These are phyloP conservation scores for Mya arenaria DNA, from an alignment of 1,140 invertebrate genomes.

Conservation along the genomic window DNA sequence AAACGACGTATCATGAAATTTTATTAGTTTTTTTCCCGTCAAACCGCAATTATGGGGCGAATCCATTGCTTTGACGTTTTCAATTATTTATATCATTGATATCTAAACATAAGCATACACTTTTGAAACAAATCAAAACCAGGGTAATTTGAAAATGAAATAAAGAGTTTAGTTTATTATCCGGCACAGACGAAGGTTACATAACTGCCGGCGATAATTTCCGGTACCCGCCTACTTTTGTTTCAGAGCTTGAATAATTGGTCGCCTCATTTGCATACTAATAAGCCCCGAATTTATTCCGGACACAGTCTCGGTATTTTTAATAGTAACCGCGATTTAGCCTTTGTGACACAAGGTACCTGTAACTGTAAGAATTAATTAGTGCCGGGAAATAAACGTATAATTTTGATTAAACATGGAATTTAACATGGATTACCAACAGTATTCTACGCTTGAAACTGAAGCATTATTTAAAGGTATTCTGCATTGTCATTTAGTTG, in stretches of 20 bases:
- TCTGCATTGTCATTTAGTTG: too few relatives aligned
- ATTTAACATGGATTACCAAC: too few relatives aligned
- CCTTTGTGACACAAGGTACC: constrained; percentile 20
- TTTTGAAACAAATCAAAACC: too few relatives aligned
- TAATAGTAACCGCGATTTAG: constrained; percentile 33
- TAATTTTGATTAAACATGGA: constrained; percentile 61
- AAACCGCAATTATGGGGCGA: too few relatives aligned
- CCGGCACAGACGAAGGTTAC: too few relatives aligned
- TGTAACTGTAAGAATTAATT: constrained; percentile 47
- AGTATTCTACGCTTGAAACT: constrained; percentile 58
- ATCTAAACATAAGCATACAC: too few relatives aligned
- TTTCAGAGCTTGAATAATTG: constrained; percentile 56
- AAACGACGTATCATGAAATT: too few relatives aligned
- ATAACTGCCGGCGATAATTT: constrained; percentile 9
- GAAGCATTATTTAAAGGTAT: constrained; percentile 69
- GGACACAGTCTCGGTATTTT: constrained; percentile 44
- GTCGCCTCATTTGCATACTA: constrained; percentile 63
- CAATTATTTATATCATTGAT: too few relatives aligned
- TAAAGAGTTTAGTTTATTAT: too few relatives aligned
- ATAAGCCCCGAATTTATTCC: constrained; percentile 35
- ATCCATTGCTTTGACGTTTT: too few relatives aligned
- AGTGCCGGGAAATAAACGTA: constrained; percentile 38
- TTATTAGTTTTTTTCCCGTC: too few relatives aligned
- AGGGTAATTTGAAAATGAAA: too few relatives aligned
- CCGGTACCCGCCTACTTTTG: constrained; percentile 44